A percentile compares a stretch with the other conserved stretches of the same genome.
phyloP scores from a whole-genome alignment of 2,113 vertebrate genomes.

The Acanthisitta chloris region DNA sequence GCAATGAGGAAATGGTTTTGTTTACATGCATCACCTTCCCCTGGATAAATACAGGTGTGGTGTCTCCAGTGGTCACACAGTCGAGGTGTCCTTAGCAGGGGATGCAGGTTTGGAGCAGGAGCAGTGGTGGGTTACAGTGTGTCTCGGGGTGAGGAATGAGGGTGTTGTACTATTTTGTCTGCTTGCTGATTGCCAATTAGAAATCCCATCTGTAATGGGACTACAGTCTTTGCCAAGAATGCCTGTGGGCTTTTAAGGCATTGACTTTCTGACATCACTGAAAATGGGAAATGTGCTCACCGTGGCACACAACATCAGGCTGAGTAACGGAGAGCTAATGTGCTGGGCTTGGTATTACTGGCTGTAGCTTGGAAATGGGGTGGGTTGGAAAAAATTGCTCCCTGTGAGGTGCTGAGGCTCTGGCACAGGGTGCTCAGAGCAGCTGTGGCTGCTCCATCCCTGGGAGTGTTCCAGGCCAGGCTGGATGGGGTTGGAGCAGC shows the following conservation, averaged over 20 bases:
- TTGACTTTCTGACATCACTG: not conserved
- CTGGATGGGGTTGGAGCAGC: not conserved
- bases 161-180: not conserved
- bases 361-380: not conserved
- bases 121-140: not conserved
- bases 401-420: not conserved
- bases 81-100: not conserved
- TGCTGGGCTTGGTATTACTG: not conserved
- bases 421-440: not conserved
- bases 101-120: not conserved
- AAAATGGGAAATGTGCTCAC: not conserved
- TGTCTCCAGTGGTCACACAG: not conserved
- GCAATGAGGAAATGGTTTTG: not conserved
- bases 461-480: not conserved
- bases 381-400: not conserved
- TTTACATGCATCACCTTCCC: not conserved
- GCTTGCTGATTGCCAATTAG: not conserved
- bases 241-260: not conserved
- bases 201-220: constrained; percentile 12
- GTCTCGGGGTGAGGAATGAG: not conserved
- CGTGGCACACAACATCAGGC: too few relatives aligned
- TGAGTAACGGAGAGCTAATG: too few relatives aligned
- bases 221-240: not conserved
- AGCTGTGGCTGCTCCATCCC: not conserved
- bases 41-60: not conserved